Conservation (phyloP, 1,140 invertebrate species). For the Zelostemma sp. region DNA sequence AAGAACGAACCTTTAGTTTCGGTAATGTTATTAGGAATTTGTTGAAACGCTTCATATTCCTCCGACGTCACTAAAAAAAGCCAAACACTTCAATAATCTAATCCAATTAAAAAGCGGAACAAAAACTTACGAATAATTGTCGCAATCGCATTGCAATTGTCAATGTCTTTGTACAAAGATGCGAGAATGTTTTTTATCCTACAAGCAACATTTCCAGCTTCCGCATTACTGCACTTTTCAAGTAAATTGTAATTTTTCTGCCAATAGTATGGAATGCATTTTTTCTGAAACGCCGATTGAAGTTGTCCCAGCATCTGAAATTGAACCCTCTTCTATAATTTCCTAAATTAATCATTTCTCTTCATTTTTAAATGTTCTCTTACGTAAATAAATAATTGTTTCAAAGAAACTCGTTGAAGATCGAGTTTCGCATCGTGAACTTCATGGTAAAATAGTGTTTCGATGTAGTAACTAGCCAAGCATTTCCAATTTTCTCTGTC, state of each 20-base stretch:
- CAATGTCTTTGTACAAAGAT: neutral
- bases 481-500: constrained; percentile 7
- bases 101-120: neutral
- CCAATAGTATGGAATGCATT: neutral
- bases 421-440: neutral
- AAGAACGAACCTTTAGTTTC: no score
- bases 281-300: neutral
- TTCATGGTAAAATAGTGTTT: constrained; percentile 10
- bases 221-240: neutral
- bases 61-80: no score
- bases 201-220: neutral
- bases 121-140: neutral
- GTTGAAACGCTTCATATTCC: no score
- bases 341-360: neutral
- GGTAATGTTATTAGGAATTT: no score
- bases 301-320: neutral
- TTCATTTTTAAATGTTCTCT: neutral
- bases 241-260: neutral
- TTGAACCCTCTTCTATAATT: neutral
- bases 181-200: neutral
- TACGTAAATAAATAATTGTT: constrained; percentile 11
- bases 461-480: constrained; percentile 12
- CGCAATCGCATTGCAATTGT: neutral
- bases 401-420: neutral
- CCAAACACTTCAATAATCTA: neutral